Percentiles rank a stretch among this genome's conserved stretches.
Conservation (phyloP, 2,113 vertebrate genomes). For the Tylochromis polylepis region DNA sequence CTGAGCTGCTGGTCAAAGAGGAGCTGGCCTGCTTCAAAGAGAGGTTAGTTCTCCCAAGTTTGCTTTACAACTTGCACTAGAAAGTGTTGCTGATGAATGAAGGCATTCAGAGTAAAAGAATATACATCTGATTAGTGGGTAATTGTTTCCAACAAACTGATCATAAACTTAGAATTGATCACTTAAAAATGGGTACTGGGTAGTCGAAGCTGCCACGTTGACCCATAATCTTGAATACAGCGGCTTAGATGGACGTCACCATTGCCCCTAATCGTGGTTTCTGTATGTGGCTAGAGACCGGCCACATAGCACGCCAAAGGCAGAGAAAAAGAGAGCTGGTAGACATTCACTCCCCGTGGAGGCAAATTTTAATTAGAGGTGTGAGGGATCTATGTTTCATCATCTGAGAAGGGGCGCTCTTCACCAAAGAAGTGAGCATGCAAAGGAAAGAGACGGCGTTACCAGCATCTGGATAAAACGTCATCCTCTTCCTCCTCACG, state of each 20-base stretch:
- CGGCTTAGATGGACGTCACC: not conserved
- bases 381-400: not conserved
- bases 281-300: not conserved
- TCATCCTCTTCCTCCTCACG: no score
- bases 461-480: not conserved
- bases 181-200: not conserved
- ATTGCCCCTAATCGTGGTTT: not conserved
- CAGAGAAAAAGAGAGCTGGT: not conserved
- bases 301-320: not conserved
- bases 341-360: not conserved
- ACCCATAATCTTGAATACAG: not conserved
- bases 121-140: not conserved
- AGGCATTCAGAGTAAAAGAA: not conserved
- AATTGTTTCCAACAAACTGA: not conserved
- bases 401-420: not conserved
- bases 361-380: not conserved
- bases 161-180: not conserved
- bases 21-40: slow-evolving; percentile 51
- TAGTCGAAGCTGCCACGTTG: not conserved
- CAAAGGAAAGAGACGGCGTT: not conserved
- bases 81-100: not conserved
- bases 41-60: slow-evolving; percentile 24
- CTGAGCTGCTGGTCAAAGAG: slow-evolving; percentile 56
- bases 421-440: not conserved
- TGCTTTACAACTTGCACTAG: not conserved